Evolutionary conservation across 2,888 invertebrate genomes (phyloP), one percentile per base, ranked within the genome.

Genomic region (Thumatha senex): DNA sequence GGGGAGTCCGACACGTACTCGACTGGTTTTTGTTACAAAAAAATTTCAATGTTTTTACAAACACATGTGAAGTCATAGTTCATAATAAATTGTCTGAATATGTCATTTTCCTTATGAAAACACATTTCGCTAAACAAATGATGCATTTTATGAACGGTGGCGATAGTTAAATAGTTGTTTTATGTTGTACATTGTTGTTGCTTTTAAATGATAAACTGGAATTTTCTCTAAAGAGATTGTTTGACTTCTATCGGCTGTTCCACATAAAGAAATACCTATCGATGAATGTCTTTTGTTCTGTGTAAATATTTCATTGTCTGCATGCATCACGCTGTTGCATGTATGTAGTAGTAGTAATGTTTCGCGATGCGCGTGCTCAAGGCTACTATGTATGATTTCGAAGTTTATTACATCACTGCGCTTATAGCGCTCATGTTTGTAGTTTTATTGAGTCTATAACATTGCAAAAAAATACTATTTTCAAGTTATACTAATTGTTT

Each of bases 401-500:
- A 55, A 67, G 61, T 65, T 58, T 10, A 46, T 67, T 54, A 64
- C 68, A 65, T 61, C 47, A 63, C 42, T 50, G 15, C 36, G 43
- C 44, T 49, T 24, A 24, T 24, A 13, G 42, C 14, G 46, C 51
- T 55, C 55, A 38, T 50, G 42, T 48, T 43, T 56, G 46, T 30
- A 44, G 31, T 39, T 48, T 40, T 24, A 39, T 33, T 13, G 18
- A 39, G n/a, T n/a, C n/a, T n/a, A n/a, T n/a, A n/a, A n/a, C n/a
- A n/a, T n/a, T n/a, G n/a, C n/a, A n/a, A n/a, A n/a, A n/a, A n/a
- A n/a, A n/a, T n/a, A n/a, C n/a, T n/a, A n/a, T n/a, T n/a, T n/a
- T n/a, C n/a, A n/a, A n/a, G n/a, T n/a, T n/a, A n/a, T n/a, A n/a
- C n/a, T n/a, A n/a, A n/a, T n/a, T n/a, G n/a, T n/a, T n/a, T n/a